A percentile compares a stretch with the other conserved stretches of the same genome.
phyloP scores from a whole-genome alignment of 2,113 vertebrate species.

The Gallinago paraguaiae region DNA sequence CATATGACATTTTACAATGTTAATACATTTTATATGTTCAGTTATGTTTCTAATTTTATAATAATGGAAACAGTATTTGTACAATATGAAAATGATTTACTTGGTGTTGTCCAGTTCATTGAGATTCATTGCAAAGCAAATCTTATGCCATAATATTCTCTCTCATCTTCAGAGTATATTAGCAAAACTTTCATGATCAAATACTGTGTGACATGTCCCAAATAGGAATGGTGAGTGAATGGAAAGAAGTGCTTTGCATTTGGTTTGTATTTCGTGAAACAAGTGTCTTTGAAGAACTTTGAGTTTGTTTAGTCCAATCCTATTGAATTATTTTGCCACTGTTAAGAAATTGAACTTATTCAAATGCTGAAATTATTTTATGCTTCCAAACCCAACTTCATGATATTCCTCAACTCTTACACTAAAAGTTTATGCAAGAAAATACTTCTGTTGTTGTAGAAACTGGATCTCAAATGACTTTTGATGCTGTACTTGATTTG shows the following conservation, averaged over 20 bases:
- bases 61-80: not conserved
- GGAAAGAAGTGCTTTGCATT: not conserved
- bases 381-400: not conserved
- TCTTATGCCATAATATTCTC: not conserved
- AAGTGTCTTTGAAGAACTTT: not conserved
- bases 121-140: not conserved
- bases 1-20: not conserved
- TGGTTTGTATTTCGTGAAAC: not conserved
- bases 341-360: not conserved
- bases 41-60: not conserved
- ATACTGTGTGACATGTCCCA: not conserved
- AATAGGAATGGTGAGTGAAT: not conserved
- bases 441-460: not conserved
- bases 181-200: not conserved
- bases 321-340: not conserved
- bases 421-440: not conserved
- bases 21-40: not conserved
- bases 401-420: not conserved
- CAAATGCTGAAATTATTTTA: not conserved
- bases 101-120: not conserved
- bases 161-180: not conserved
- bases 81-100: not conserved
- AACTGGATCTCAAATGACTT: not conserved
- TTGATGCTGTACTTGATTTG: not conserved
- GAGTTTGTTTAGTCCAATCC: not conserved